Conservation (phyloP, 1,140 invertebrate genomes). For the Drosophila grimshawi region DNA sequence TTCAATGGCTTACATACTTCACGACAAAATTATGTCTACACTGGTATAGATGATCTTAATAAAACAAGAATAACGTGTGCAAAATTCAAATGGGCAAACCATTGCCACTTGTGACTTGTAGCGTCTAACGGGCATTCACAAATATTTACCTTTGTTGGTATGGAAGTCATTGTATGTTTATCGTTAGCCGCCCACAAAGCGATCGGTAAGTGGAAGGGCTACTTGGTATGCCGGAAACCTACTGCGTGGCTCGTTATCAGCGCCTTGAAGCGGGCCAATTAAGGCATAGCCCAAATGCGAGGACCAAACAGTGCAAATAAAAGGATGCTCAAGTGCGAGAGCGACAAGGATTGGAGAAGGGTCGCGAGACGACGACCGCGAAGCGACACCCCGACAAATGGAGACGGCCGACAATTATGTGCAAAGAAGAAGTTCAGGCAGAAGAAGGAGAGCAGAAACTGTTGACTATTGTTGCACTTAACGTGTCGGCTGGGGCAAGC, state of each 20-base stretch:
- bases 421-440: slow-evolving; percentile 21
- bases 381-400: slow-evolving; percentile 44
- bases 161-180: slow-evolving; percentile 56
- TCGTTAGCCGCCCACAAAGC: slow-evolving; percentile 59
- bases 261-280: slow-evolving; percentile 64
- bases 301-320: slow-evolving; percentile 24
- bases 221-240: not conserved
- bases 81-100: no score
- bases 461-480: slow-evolving; percentile 30
- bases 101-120: not conserved
- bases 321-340: slow-evolving; percentile 2
- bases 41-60: no score
- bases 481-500: slow-evolving; percentile 2
- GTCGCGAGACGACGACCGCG: slow-evolving; percentile 27
- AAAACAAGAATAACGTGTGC: no score
- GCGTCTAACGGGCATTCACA: no score
- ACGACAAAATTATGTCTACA: no score
- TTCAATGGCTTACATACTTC: no score
- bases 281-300: slow-evolving; percentile 77
- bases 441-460: slow-evolving; percentile 6
- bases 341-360: not conserved
- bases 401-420: slow-evolving; percentile 43
- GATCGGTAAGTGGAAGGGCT: slow-evolving; percentile 25
- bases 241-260: slow-evolving; percentile 17
- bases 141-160: not conserved